phyloP scores from a whole-genome alignment of 2,797 vertebrate genomes.

The Acropternis orthonyx region DNA sequence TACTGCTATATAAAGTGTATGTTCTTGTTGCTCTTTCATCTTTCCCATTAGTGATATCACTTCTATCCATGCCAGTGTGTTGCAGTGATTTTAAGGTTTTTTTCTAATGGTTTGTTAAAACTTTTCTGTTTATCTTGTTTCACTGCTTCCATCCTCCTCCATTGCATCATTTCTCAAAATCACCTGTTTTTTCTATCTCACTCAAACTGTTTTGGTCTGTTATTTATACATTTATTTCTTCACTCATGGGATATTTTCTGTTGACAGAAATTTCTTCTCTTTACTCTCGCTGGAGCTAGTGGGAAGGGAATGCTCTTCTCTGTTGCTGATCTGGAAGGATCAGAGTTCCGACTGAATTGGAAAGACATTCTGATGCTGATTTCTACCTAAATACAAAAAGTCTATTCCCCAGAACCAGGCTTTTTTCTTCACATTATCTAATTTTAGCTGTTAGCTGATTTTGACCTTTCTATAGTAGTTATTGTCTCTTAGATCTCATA shows the following conservation, averaged over 20 bases:
- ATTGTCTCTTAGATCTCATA: not conserved
- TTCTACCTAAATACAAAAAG: not conserved
- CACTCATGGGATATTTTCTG: not conserved
- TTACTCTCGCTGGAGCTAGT: not conserved
- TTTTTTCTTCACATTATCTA: not conserved
- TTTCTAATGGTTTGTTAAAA: not conserved
- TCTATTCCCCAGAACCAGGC: not conserved
- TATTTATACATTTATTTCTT: not conserved
- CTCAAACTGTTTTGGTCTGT: not conserved
- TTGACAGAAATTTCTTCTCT: not conserved
- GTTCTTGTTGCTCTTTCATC: not conserved
- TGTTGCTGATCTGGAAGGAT: not conserved
- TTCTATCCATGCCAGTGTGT: not conserved
- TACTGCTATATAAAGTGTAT: not conserved
- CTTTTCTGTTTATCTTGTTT: not conserved
- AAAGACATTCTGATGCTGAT: not conserved
- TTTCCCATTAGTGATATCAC: not conserved
- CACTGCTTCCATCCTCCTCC: not conserved
- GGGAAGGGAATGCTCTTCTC: not conserved
- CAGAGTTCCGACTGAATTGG: not conserved
- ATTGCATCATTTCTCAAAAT: accelerated
- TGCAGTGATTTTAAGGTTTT: not conserved
- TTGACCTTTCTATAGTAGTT: not conserved
- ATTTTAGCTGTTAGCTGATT: not conserved
- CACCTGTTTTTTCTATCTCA: not conserved